Conservation (phyloP, 2,113 vertebrate genomes). For the Sinocyclocheilus anophthalmus region DNA sequence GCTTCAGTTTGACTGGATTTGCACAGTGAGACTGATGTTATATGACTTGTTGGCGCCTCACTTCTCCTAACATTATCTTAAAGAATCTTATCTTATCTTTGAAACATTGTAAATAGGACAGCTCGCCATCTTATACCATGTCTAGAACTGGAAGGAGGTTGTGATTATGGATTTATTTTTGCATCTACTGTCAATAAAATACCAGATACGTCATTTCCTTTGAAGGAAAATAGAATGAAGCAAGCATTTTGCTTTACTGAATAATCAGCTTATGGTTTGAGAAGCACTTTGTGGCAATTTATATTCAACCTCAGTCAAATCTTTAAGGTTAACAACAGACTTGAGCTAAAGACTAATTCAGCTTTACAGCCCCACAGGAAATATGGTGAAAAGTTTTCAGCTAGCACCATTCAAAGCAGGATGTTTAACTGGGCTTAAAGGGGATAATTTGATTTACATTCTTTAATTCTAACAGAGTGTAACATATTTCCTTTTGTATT, state of each 20-base stretch:
- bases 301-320: conserved; percentile 10
- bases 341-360: background rate
- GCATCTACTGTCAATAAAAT: background rate
- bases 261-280: conserved; percentile 22
- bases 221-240: background rate
- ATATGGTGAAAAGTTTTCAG: conserved; percentile 24
- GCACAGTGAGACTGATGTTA: background rate
- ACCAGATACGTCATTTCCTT: background rate
- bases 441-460: conserved; percentile 27
- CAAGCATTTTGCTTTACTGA: conserved; percentile 4
- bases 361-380: conserved; percentile 21
- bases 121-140: background rate
- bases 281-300: conserved; percentile 11
- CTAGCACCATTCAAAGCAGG: conserved; percentile 5
- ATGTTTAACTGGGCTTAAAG: conserved; percentile 25
- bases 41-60: background rate
- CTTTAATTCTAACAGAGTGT: conserved; percentile 2
- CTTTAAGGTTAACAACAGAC: conserved; percentile 32
- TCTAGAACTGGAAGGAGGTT: background rate
- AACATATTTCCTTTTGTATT: conserved; percentile 26
- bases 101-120: background rate
- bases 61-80: background rate
- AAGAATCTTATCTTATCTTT: conserved; percentile 3
- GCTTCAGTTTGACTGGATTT: background rate
- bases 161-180: background rate